A percentile compares a stretch with the other conserved stretches of the same genome.
phyloP scores from a whole-genome alignment of 2,113 vertebrate species.

The Collichthys lucidus region DNA sequence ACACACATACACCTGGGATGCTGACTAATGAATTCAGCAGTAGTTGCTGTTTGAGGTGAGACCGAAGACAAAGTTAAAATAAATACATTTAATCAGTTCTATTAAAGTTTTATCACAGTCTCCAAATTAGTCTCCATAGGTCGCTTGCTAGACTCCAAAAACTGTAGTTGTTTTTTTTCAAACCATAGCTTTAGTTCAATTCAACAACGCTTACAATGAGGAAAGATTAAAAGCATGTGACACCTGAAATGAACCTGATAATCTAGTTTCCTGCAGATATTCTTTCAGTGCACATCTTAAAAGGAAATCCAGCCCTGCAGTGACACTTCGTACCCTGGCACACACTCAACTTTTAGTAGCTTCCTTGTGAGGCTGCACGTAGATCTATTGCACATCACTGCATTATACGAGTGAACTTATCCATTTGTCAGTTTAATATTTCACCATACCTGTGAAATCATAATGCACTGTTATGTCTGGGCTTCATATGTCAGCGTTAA shows the following conservation, averaged over 20 bases:
- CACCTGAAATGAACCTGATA: not conserved
- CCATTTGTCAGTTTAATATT: slow-evolving; percentile 1
- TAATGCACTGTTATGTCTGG: not conserved
- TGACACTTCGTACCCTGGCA: too few species aligned
- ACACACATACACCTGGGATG: not conserved
- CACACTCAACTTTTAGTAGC: not conserved
- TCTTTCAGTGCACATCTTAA: too few species aligned
- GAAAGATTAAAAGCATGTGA: not conserved
- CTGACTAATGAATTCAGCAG: slow-evolving; percentile 11
- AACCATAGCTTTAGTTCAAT: too few species aligned
- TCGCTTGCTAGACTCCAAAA: too few species aligned
- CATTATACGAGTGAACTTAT: too few species aligned
- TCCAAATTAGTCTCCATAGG: too few species aligned
- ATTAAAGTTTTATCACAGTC: not conserved
- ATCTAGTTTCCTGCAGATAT: not conserved
- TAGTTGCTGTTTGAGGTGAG: too few species aligned
- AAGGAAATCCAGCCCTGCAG: not conserved
- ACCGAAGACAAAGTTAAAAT: not conserved
- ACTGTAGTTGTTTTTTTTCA: too few species aligned
- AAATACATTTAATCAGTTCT: not conserved
- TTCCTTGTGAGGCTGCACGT: not conserved
- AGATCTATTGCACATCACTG: not conserved
- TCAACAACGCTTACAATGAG: not conserved
- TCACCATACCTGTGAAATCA: not conserved
- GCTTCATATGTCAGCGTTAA: not conserved